Evolutionary conservation across 1,140 invertebrate genomes (phyloP).

Genomic region (Drosophila dunni): DNA sequence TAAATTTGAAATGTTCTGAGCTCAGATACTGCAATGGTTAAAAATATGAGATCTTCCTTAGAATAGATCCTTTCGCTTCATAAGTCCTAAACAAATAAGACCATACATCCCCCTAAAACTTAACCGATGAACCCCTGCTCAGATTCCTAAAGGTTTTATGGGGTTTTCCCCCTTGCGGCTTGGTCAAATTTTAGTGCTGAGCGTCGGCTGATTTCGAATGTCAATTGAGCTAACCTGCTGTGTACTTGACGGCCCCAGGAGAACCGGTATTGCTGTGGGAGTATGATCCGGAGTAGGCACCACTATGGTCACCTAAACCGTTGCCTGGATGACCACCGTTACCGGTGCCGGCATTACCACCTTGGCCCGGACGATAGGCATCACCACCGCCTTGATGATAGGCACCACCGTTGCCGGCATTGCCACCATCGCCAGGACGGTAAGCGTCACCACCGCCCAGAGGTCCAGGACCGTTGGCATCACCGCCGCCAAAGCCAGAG

Average conservation of each 20-base stretch:
- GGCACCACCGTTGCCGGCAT: slow-evolving; percentile 18
- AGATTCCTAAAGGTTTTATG: not conserved
- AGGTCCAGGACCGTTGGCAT: slow-evolving; percentile 2
- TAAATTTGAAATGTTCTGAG: too few relatives aligned
- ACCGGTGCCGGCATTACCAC: slow-evolving; percentile 19
- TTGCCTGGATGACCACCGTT: slow-evolving; percentile 11
- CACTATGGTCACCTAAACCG: slow-evolving; percentile 27
- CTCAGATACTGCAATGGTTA: too few relatives aligned
- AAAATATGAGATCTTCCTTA: too few relatives aligned
- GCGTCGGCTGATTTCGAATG: slow-evolving; percentile 35
- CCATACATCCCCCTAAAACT: too few relatives aligned
- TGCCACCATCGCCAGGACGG: slow-evolving; percentile 27
- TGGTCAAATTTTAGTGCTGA: slow-evolving; percentile 69
- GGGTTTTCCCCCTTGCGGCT: slow-evolving; percentile 32
- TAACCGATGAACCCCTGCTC: too few relatives aligned
- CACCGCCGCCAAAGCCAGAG: slow-evolving; percentile 25
- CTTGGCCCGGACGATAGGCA: slow-evolving; percentile 15
- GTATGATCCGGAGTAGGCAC: slow-evolving; percentile 62
- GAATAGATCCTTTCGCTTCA: too few relatives aligned
- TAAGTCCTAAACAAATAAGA: too few relatives aligned
- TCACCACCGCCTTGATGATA: slow-evolving; percentile 18
- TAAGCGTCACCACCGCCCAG: slow-evolving; percentile 14
- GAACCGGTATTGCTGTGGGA: slow-evolving; percentile 73
- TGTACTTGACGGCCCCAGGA: slow-evolving; percentile 78
- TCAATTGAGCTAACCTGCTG: slow-evolving; percentile 74